Evolutionary conservation across 1,140 invertebrate species (phyloP), one percentile per base, ranked within the genome.

Genomic region (Temnothorax longispinosus): DNA sequence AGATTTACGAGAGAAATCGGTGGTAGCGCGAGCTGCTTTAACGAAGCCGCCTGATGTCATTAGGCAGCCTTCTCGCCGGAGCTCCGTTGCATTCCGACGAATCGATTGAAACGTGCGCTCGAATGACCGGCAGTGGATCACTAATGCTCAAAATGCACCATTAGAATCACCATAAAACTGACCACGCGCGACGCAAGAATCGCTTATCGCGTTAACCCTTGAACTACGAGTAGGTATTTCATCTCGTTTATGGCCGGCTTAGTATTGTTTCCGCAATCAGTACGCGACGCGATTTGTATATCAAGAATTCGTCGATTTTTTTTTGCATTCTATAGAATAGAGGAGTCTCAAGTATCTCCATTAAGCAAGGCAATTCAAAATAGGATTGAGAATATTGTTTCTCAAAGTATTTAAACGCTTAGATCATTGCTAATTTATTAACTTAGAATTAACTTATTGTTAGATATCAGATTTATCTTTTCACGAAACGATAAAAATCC

Each of bases 1-100:
- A 92, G 89, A 91, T 92, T 92, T 93, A 92, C 86, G 90, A 91
- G 92, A 80, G 91, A 93, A 92, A 92, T 93, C 91, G 90, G 62
- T 74, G 77, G 81, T 74, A 87, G 60, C 78, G 67, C 58, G 82
- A 90, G 72, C 85, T 74, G 76, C 88, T 91, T 85, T 90, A 90
- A 89, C 89, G 89, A 90, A 90, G 85, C 78, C 67, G 89, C 67
- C 41, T 84, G 84, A 76, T 87, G 89, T 91, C 90, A 87, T 91
- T 90, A 89, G 65, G 60, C 76, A 82, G 81, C 64, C 80, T 86
- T 82, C 89, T 74, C 54, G 60, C 35, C 52, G 21, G 50, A 82
- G 60, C 64, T 74, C 62, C 64, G 41, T 62, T 35, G 47, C 60
- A 27, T 86, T 74, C 56, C 74, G 52, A 56, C 27, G 81, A 80